These are phyloP conservation scores for Menura novaehollandiae DNA, from an alignment of 2,113 vertebrate species.

Conservation along the genomic window DNA sequence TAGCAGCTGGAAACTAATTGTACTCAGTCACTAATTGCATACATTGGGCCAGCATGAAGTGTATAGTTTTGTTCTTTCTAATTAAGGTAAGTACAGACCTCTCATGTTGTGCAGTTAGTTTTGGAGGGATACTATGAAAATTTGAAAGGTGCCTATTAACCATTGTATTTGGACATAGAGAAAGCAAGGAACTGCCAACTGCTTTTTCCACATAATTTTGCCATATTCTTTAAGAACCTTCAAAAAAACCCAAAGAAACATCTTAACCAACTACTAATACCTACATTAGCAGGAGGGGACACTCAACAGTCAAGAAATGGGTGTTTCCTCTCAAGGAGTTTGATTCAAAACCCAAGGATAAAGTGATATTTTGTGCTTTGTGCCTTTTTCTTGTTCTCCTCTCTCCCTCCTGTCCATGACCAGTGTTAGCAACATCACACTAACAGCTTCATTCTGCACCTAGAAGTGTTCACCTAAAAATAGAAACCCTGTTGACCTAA, in stretches of 20 bases:
- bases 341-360: background rate
- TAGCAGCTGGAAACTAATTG: slow-evolving; percentile 19
- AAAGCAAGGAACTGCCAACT: background rate
- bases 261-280: background rate
- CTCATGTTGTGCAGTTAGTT: background rate
- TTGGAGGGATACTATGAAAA: background rate
- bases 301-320: background rate
- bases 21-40: slow-evolving; percentile 10
- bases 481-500: background rate
- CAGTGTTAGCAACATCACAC: background rate
- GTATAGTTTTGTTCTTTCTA: slow-evolving; percentile 1
- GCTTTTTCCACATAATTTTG: background rate
- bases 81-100: slow-evolving; percentile 28
- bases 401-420: background rate
- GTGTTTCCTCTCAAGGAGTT: background rate
- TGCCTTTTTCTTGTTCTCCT: background rate
- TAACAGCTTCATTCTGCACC: background rate
- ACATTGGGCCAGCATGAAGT: background rate
- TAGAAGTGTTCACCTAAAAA: background rate
- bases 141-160: background rate
- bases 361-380: background rate
- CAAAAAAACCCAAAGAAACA: background rate
- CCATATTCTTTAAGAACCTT: background rate
- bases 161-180: background rate
- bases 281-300: background rate